A percentile compares a stretch with the other conserved stretches of the same genome.
These are phyloP conservation scores for Sula dactylatra DNA, from an alignment of 2,113 vertebrate species.

Conservation along the genomic window DNA sequence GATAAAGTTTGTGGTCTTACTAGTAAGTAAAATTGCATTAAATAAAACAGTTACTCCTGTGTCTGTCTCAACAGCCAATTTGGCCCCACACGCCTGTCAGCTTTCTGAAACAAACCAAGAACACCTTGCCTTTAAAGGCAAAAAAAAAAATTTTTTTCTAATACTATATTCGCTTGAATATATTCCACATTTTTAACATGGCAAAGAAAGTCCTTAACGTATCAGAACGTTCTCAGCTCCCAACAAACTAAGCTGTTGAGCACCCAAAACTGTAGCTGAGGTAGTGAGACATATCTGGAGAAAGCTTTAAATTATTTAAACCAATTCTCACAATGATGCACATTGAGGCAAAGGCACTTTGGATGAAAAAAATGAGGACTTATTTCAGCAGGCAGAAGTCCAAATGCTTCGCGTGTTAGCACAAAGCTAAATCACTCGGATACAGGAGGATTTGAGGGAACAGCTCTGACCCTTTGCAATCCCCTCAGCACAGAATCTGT, in stretches of 20 bases:
- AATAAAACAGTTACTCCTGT: neutral
- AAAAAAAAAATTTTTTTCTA: neutral
- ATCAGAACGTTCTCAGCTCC: neutral
- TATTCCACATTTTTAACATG: neutral
- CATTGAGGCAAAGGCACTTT: neutral
- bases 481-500: neutral
- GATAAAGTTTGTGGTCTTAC: neutral
- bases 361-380: neutral
- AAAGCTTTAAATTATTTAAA: neutral
- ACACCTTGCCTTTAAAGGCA: neutral
- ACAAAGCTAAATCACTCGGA: neutral
- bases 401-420: neutral
- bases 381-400: neutral
- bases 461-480: fast-evolving
- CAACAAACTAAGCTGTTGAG: neutral
- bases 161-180: neutral
- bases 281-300: neutral
- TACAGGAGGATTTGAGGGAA: neutral
- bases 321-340: neutral
- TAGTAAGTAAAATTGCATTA: neutral
- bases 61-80: neutral
- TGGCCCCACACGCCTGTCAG: neutral
- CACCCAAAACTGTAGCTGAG: neutral
- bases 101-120: neutral
- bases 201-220: neutral